These are phyloP conservation scores for Arbacia lixula DNA, from an alignment of 53 echinoderm and acorn worm species.

Conservation along the genomic window DNA sequence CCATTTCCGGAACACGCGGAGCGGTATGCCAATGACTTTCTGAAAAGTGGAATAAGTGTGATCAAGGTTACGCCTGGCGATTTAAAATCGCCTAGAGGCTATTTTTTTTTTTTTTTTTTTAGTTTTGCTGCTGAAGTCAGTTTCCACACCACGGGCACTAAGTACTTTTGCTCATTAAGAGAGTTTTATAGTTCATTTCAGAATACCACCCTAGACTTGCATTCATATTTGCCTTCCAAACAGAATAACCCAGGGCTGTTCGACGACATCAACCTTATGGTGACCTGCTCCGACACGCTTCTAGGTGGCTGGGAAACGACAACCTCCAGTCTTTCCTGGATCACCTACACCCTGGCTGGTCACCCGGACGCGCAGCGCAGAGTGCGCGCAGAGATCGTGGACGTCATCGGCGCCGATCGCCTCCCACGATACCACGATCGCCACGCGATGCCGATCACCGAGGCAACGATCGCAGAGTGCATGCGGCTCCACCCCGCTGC, in stretches of 20 bases:
- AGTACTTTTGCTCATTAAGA: too few species aligned
- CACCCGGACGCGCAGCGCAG: conserved; percentile 8
- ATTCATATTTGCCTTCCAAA: too few species aligned
- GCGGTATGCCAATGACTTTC: too few species aligned
- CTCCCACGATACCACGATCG: conserved; percentile 9
- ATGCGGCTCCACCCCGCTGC: conserved; percentile 8
- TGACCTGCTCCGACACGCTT: not conserved
- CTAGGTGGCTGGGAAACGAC: conserved; percentile 16
- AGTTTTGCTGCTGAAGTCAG: too few species aligned
- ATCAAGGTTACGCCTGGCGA: too few species aligned
- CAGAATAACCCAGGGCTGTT: conserved; percentile 16
- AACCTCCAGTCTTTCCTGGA: not conserved
- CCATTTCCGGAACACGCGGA: too few species aligned
- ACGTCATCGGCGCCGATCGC: conserved; percentile 21
- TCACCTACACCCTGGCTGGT: conserved; percentile 1
- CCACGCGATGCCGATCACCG: conserved; percentile 28
- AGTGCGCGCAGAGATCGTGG: conserved; percentile 8
- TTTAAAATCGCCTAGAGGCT: too few species aligned
- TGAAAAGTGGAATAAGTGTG: too few species aligned
- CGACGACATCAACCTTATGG: conserved; percentile 27
- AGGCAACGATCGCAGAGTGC: conserved; percentile 36
- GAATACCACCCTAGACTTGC: too few species aligned
- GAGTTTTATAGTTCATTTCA: too few species aligned
- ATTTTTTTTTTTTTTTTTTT: too few species aligned
- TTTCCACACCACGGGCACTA: too few species aligned